Base-by-base conservation (phyloP, 2,888 invertebrate genomes). In the Torymus texanus region DNA sequence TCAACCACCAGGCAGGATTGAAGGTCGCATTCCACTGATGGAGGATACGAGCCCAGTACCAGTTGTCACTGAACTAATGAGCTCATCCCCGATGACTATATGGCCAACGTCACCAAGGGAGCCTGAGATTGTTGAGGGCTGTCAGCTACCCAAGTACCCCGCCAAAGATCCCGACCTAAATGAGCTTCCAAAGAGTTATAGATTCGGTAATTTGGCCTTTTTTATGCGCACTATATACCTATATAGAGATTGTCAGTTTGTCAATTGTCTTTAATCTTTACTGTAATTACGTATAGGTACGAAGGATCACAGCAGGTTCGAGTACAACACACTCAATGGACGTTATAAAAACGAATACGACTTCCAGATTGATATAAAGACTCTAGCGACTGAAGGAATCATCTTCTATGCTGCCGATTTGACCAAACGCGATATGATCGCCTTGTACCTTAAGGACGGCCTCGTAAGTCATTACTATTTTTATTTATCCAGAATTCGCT, bases 291-390 rank as follows among this genome's bases (percentile, higher is more conserved):
- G 78, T 80, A 77, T 86, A 94, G 95, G 95, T 66, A 93, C 94
- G 0, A 92, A 92, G 24, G 92, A 92, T 81, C 92, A 93, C 88
- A 95, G 95, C 84, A 93, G 96, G 81, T 91, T 95, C 65, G 96
- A 97, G 88, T 96, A 94, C 87, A 91, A 91, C 24, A 92, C 92
- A 63, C 82, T 91, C 0, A 87, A 91, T 53, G 92, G 91, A 11
- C 92, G 94, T 75, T 92, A 94, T 85, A 92, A 93, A 68, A 93
- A 93, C 80, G 92, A 92, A 56, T 95, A 94, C 88, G 95, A 95
- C 81, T 93, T 97, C 83, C 93, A 94, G 14, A 91, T 98, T 12
- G 93, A 94, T 10, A 94, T 99, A 90, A 95, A 95, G 83, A 96
- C 97, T 0, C 92, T 92, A 78, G 91, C 91, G n/a, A 92, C 93